Base-by-base conservation (phyloP, 2,797 vertebrate species). In the Chelmon rostratus region DNA sequence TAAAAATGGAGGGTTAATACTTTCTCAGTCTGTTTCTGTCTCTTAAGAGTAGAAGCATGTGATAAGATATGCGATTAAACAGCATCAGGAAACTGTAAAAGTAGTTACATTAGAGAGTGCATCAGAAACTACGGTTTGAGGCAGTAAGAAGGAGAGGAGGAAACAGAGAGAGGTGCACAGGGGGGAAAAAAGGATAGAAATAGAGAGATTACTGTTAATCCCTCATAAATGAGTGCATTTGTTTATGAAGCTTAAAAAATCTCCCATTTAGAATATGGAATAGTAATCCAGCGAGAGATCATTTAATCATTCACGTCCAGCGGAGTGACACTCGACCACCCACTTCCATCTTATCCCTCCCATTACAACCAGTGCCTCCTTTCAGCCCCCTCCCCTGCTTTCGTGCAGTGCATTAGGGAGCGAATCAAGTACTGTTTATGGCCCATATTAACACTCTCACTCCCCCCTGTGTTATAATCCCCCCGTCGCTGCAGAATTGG, bases 201-300 rank as follows among this genome's bases (percentile, higher is more conserved):
- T 92, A 93, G 94, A 89, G 93, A 94, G 94, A 96, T 96, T 96
- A 96, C 82, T 44, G 92, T 83, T 96, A 96, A 96, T 96, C 95
- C 91, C 89, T 90, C 87, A 86, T 92, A 95, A 95, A 95, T 92
- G 93, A 95, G 94, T 94, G 95, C 95, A 96, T 96, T 95, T 96
- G 94, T 96, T 95, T 96, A 95, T 95, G 92, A 93, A 94, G 91
- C 90, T 96, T 95, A 93, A 92, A 94, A 95, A 93, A 92, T 92
- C 93, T 91, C 91, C 93, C 95, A 96, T 96, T 95, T 96, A 94
- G 94, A 96, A 95, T 96, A 96, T 96, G 95, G 95, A 96, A 94
- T 93, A 90, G 81, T 95, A 96, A 96, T 96, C 95, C 94, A 89
- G 68, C 68, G 19, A 84, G 90, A 90, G 94, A 93, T 94, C 84